These are phyloP conservation scores for Protula sp. DNA, from an alignment of 2,888 invertebrate species.

Conservation along the genomic window DNA sequence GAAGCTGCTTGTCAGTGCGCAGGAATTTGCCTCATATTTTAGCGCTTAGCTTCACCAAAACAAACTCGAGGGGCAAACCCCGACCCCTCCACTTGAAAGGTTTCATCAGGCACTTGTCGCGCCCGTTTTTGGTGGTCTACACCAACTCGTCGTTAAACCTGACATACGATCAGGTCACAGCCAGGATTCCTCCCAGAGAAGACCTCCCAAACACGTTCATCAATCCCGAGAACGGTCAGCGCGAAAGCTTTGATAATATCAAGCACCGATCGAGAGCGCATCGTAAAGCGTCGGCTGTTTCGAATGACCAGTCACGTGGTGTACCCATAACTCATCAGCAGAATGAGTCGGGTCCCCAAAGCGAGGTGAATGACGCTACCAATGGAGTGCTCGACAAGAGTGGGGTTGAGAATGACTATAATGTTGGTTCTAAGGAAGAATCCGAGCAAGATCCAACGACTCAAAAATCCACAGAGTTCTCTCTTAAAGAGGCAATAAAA, in stretches of 20 bases:
- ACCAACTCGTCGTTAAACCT: slow-evolving; percentile 48
- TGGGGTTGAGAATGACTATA: too few species aligned
- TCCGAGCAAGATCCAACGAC: too few species aligned
- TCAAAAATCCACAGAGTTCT: too few species aligned
- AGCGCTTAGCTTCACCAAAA: slow-evolving; percentile 37
- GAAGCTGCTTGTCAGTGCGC: slow-evolving; percentile 32
- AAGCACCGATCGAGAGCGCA: too few species aligned
- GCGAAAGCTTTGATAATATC: neutral
- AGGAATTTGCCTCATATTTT: slow-evolving; percentile 32
- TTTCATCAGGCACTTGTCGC: slow-evolving; percentile 38
- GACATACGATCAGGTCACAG: slow-evolving; percentile 30
- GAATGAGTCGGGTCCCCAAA: too few species aligned
- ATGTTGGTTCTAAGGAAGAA: too few species aligned
- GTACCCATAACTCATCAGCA: too few species aligned
- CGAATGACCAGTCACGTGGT: neutral
- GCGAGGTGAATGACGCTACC: too few species aligned
- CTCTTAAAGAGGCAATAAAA: too few species aligned
- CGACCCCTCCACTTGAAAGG: slow-evolving; percentile 30
- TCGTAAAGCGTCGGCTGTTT: neutral
- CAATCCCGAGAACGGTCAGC: slow-evolving; percentile 6
- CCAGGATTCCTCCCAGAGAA: slow-evolving; percentile 8
- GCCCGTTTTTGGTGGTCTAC: slow-evolving; percentile 51
- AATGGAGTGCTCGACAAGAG: too few species aligned
- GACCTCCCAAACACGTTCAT: slow-evolving; percentile 1
- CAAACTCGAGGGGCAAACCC: slow-evolving; percentile 4